phyloP scores from a whole-genome alignment of 2,888 invertebrate species.

The Ypsolopha scabrella region DNA sequence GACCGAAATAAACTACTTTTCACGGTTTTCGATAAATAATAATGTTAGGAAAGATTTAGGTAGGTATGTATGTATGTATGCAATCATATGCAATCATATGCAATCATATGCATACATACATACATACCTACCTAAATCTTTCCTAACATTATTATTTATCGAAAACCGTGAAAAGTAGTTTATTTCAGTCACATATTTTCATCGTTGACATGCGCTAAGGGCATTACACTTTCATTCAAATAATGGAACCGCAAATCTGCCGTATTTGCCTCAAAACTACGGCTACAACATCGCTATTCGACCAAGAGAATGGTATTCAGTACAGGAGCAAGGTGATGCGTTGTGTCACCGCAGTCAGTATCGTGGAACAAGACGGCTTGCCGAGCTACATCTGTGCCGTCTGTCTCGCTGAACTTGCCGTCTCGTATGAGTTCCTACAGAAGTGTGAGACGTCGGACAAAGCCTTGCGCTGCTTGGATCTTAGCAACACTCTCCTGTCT shows the following conservation, averaged over 20 bases:
- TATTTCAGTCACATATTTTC: too few species aligned
- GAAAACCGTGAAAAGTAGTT: too few species aligned
- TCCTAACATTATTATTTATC: too few species aligned
- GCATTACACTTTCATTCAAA: not conserved
- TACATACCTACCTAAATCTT: too few species aligned
- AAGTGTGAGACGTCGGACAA: constrained; percentile 48
- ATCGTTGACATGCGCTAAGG: too few species aligned
- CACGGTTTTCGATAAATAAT: too few species aligned
- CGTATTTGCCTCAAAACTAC: constrained; percentile 45
- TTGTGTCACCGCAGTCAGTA: constrained; percentile 31
- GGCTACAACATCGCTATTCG: constrained; percentile 40
- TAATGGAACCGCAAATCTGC: constrained; percentile 31
- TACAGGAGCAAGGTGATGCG: constrained; percentile 42
- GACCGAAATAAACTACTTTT: too few species aligned
- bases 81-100: not conserved
- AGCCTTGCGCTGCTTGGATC: constrained; percentile 27
- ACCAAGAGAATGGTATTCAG: constrained; percentile 31
- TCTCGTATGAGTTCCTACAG: constrained; percentile 39
- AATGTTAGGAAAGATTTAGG: too few species aligned
- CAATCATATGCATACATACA: not conserved
- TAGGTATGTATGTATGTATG: too few species aligned
- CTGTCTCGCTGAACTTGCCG: constrained; percentile 38
- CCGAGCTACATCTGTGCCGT: constrained; percentile 39
- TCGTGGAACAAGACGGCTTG: constrained; percentile 41
- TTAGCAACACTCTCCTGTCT: too few species aligned